Evolutionary conservation across 2,888 invertebrate genomes (phyloP), one percentile per base, ranked within the genome.

Genomic region (Drosophila demipolita): DNA sequence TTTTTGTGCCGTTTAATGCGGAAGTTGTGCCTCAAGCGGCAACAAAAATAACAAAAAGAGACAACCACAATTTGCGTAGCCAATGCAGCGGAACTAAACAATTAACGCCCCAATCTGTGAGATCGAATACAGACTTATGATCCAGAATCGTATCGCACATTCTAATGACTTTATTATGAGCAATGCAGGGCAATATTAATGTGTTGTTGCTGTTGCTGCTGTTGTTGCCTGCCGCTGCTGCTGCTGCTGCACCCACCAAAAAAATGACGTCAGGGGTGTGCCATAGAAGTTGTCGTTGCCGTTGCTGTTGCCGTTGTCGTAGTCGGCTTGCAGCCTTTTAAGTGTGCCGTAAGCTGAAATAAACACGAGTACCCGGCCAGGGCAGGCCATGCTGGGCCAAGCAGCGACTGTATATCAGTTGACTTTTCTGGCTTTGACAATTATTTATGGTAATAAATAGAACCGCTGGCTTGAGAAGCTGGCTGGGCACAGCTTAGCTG

Each of bases 401-500:
- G 57, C 82, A 70, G 73, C 70, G 83, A 81, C 72, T 83, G 86
- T 85, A 85, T 77, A 85, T 77, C 88, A 83, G 86, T 83, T 87
- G 81, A 83, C 88, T 85, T 75, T 81, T 67, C 77, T 75, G 69
- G 52, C 89, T 75, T 83, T 89, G 88, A 88, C 89, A 88, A 88
- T 88, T 87, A 87, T 87, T 89, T 89, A 88, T 89, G 89, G 89
- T 87, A 88, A 88, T 89, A 88, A 83, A 89, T 80, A 87, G 87
- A 87, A 80, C 73, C 85, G 89, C 82, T 75, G 69, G 73, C 68
- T 77, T 70, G 60, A 53, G 49, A 29, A 29, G 29, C 29, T 29
- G 29, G 69, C 76, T 68, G 40, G 63, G 61, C 68, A 69, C 73
- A 73, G 60, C 57, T 54, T 20, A 33, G 59, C 61, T 66, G 40